A percentile compares a stretch with the other conserved stretches of the same genome.
phyloP scores from a whole-genome alignment of 2,797 vertebrate species.

The Galago senegalensis region DNA sequence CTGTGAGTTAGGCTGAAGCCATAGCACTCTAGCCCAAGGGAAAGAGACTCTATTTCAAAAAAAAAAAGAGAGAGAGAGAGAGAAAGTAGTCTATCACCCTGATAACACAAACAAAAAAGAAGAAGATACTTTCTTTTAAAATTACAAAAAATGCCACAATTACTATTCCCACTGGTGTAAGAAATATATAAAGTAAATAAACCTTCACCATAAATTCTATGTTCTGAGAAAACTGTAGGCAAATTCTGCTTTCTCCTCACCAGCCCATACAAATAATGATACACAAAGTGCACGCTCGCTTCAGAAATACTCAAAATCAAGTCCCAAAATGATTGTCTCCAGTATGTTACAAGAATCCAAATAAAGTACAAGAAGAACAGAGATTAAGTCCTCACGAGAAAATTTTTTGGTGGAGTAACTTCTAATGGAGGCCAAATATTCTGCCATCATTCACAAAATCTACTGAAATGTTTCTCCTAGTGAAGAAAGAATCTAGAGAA shows the following conservation, averaged over 20 bases:
- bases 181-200: background rate
- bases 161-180: background rate
- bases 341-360: background rate
- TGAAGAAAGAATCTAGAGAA: background rate
- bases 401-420: background rate
- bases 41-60: no score
- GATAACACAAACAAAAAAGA: background rate
- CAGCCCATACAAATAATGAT: background rate
- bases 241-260: background rate
- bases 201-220: background rate
- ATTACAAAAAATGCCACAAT: background rate
- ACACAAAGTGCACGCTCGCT: background rate
- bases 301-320: slow-evolving; percentile 17
- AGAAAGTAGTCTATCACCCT: background rate
- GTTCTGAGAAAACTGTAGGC: background rate
- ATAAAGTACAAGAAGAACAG: background rate
- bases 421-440: background rate
- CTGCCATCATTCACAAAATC: background rate
- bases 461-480: background rate
- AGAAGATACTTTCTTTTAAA: background rate
- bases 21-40: no score
- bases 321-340: background rate
- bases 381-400: background rate
- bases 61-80: background rate
- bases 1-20: no score